phyloP scores from a whole-genome alignment of 2,888 invertebrate species.

The Pollenia angustigena region DNA sequence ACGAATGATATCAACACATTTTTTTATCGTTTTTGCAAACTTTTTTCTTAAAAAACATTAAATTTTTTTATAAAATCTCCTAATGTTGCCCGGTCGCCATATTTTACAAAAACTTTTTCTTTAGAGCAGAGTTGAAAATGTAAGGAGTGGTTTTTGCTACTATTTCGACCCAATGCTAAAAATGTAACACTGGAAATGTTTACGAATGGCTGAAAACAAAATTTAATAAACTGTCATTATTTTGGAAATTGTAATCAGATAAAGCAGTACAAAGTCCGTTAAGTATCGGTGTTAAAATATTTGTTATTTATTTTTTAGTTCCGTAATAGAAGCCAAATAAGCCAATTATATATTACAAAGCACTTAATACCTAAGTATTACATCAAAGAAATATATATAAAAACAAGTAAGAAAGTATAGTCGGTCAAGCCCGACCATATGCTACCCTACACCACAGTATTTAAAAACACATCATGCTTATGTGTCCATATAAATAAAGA shows the following conservation, averaged over 20 bases:
- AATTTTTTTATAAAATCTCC: slow-evolving; percentile 45
- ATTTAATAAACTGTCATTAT: slow-evolving; percentile 13
- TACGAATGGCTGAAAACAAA: slow-evolving; percentile 54
- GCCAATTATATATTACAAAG: too few relatives aligned
- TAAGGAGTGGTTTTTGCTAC: slow-evolving; percentile 61
- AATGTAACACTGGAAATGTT: slow-evolving; percentile 55
- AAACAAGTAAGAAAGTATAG: too few relatives aligned
- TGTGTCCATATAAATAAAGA: too few relatives aligned
- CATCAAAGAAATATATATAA: too few relatives aligned
- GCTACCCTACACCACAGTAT: too few relatives aligned
- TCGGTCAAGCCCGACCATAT: too few relatives aligned
- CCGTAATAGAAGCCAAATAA: too few relatives aligned
- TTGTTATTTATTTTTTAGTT: too few relatives aligned
- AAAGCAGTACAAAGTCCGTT: not conserved
- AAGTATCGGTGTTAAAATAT: too few relatives aligned
- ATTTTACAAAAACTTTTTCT: slow-evolving; percentile 73
- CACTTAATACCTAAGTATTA: too few relatives aligned
- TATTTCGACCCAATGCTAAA: not conserved
- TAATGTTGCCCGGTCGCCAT: slow-evolving; percentile 75
- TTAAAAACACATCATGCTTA: too few relatives aligned
- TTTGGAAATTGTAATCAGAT: not conserved
- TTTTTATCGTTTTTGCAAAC: slow-evolving; percentile 49
- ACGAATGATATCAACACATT: slow-evolving; percentile 69
- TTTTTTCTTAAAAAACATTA: slow-evolving; percentile 63
- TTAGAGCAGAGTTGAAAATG: slow-evolving; percentile 52